Percentiles rank a stretch among this genome's conserved stretches.
phyloP scores from a whole-genome alignment of 1,140 invertebrate genomes.

The Drosophila seguyi region DNA sequence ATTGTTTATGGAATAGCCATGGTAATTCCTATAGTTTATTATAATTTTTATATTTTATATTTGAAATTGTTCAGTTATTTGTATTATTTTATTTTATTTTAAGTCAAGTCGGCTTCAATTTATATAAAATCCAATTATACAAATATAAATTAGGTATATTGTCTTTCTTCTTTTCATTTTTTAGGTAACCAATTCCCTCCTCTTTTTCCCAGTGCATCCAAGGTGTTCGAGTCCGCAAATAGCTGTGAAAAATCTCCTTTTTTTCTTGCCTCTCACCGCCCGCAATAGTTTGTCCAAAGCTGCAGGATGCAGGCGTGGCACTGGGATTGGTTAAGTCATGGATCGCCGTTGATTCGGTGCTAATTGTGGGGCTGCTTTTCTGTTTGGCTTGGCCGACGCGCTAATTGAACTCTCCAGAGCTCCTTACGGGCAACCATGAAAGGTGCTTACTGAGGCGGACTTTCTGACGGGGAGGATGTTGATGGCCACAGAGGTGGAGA shows the following conservation, averaged over 20 bases:
- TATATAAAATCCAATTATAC: too few species aligned
- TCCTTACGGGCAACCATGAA: neutral
- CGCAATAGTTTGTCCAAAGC: constrained; percentile 32
- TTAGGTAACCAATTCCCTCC: neutral
- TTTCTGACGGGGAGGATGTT: neutral
- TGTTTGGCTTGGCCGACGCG: constrained; percentile 60
- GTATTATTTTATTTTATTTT: too few species aligned
- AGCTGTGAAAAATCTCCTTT: constrained; percentile 49
- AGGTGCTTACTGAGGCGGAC: constrained; percentile 45
- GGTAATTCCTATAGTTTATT: too few species aligned
- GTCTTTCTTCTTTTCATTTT: neutral
- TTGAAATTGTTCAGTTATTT: too few species aligned
- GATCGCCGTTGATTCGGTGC: constrained; percentile 57
- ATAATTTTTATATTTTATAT: too few species aligned
- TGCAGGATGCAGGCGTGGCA: constrained; percentile 4
- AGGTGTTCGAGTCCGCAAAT: constrained; percentile 29
- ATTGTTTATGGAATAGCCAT: too few species aligned
- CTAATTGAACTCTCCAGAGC: constrained; percentile 63
- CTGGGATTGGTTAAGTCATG: constrained; percentile 16
- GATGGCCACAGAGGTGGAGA: constrained; percentile 10
- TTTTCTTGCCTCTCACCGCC: constrained; percentile 9
- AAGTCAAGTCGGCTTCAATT: too few species aligned
- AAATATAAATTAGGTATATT: too few species aligned
- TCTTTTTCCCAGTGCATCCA: neutral
- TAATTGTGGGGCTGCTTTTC: constrained; percentile 64